These are phyloP conservation scores for Musca domestica DNA, from an alignment of 1,140 invertebrate genomes.

Conservation along the genomic window DNA sequence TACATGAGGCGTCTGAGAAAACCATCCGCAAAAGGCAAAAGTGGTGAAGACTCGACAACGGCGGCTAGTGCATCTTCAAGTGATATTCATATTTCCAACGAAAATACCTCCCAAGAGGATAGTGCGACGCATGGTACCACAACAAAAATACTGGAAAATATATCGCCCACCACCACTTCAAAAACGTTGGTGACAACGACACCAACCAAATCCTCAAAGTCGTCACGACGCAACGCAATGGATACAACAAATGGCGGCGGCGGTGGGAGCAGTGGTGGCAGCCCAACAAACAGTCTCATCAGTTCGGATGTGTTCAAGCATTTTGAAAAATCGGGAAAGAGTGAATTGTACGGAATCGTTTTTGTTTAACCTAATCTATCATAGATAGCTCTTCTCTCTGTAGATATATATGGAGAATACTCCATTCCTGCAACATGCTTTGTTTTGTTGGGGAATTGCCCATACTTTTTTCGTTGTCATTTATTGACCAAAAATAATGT, in stretches of 20 bases:
- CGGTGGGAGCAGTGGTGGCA: neutral
- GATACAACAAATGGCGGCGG: neutral
- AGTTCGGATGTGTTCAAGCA: conserved; percentile 48
- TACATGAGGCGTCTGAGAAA: conserved; percentile 19
- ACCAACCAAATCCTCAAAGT: conserved; percentile 5
- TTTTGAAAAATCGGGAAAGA: conserved; percentile 46
- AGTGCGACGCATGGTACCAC: conserved; percentile 6
- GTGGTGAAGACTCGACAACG: conserved; percentile 4
- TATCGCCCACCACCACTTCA: neutral
- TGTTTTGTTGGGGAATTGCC: neutral
- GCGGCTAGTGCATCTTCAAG: neutral
- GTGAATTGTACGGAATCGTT: conserved; percentile 45
- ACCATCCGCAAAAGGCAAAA: conserved; percentile 16
- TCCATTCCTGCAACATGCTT: neutral
- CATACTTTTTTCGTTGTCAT: too few relatives aligned
- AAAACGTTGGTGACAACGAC: conserved; percentile 7
- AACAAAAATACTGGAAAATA: neutral
- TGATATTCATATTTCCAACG: too few relatives aligned
- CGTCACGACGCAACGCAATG: neutral
- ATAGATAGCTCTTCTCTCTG: neutral
- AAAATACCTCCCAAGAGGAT: too few relatives aligned
- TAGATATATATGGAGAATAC: conserved; percentile 16
- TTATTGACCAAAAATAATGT: too few relatives aligned
- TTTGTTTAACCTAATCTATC: neutral
- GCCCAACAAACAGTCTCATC: conserved; percentile 17